Evolutionary conservation across 1,140 invertebrate genomes (phyloP), one percentile per base, ranked within the genome.

Genomic region (Pogonomyrmex californicus): DNA sequence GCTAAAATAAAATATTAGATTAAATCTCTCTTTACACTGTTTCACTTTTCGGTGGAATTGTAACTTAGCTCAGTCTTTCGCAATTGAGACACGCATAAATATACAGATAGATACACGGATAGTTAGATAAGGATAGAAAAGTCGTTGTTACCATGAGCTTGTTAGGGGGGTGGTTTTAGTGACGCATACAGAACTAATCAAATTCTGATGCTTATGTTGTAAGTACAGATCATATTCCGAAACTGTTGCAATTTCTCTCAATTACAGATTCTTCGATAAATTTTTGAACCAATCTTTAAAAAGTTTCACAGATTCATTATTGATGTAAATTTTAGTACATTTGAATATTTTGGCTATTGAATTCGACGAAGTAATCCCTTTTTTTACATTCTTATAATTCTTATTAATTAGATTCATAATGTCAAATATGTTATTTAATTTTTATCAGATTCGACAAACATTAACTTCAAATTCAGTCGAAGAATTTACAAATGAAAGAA

Each of bases 121-220:
- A 73, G 38, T 83, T 83, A 83, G 41, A 83, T 83, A 83, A 82
- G 41, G 54, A 73, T 9, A 73, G 38, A 68, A 70, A 82, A 83
- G 79, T 75, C 79, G 68, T 75, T 83, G 68, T 83, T 83, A 83
- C 79, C 54, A 88, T 90, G 81, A 90, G 89, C 85, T 90, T 88
- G 90, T 91, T 90, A 91, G 88, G 88, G 23, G 91, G 92, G 91
- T 93, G 92, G 92, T 92, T 92, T 93, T 91, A 93, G 90, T 92
- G 92, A 91, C 88, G 85, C 73, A 68, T 23, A 68, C 30, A 85
- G 60, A 66, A 60, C 38, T 85, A 83, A 90, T 87, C 62, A 60
- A 88, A 86, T 85, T 90, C 62, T 85, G 85, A 86, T 86, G 75
- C 41, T 83, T 75, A 81, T 68, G 82, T 82, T 73, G 68, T 91